Percentiles rank a stretch among this genome's conserved stretches.
Evolutionary conservation across 1,140 invertebrate genomes (phyloP).

Genomic region (Heliconius congener): DNA sequence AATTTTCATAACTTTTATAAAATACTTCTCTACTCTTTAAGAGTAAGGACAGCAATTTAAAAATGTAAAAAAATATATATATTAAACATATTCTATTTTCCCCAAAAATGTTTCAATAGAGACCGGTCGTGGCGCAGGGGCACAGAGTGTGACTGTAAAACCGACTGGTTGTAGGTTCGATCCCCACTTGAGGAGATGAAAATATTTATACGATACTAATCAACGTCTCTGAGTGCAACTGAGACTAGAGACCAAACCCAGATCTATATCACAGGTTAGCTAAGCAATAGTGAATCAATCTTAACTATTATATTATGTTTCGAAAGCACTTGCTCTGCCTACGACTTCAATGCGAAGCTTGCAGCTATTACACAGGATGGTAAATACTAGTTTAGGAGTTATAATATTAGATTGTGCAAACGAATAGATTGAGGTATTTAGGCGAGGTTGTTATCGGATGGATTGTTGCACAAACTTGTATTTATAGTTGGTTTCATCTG

Average conservation of each 20-base stretch:
- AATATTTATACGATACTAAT: neutral
- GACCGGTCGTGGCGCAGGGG: too few species aligned
- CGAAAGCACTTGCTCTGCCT: slow-evolving; percentile 8
- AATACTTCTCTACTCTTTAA: too few species aligned
- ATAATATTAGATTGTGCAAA: slow-evolving; percentile 5
- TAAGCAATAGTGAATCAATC: neutral
- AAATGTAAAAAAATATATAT: too few species aligned
- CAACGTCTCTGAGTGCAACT: neutral
- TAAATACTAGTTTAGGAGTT: neutral
- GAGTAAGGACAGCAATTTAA: too few species aligned
- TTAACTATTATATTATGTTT: neutral
- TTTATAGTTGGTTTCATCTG: neutral
- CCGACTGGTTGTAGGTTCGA: too few species aligned
- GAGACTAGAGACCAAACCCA: neutral
- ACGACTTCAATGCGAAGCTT: neutral
- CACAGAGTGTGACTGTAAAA: too few species aligned
- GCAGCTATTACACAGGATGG: neutral
- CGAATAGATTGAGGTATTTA: neutral
- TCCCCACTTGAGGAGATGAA: too few species aligned
- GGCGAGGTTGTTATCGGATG: neutral
- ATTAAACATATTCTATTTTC: too few species aligned
- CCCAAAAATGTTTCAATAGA: too few species aligned
- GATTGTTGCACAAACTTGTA: neutral
- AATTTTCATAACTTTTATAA: too few species aligned
- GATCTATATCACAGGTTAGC: neutral